Conservation (phyloP, 2,113 vertebrate genomes). For the Grammomys surdaster region DNA sequence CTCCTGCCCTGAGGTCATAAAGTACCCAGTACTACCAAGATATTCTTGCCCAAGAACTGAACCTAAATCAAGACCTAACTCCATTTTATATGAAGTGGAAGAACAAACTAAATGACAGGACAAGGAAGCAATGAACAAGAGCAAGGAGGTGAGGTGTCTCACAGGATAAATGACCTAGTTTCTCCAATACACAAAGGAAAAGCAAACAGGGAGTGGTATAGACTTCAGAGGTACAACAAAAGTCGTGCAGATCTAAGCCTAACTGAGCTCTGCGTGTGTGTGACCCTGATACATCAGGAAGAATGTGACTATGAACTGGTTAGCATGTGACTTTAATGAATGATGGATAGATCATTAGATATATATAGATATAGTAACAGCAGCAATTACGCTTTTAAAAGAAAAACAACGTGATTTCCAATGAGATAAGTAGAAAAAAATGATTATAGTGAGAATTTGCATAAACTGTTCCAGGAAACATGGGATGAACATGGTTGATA, state of each 20-base stretch:
- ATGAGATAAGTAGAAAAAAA: slow-evolving; percentile 14
- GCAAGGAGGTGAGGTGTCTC: background rate
- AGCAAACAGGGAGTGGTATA: background rate
- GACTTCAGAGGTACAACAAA: slow-evolving; percentile 2
- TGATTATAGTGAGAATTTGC: background rate
- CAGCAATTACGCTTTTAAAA: background rate
- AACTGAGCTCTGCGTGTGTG: background rate
- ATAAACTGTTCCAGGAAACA: slow-evolving; percentile 20
- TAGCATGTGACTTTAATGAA: slow-evolving; percentile 39
- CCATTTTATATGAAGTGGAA: slow-evolving; percentile 14
- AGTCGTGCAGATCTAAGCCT: background rate
- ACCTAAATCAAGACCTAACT: background rate
- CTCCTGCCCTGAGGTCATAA: background rate
- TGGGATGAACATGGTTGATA: background rate
- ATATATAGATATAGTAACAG: slow-evolving; percentile 5
- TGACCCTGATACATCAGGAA: background rate
- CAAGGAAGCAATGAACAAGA: slow-evolving; percentile 32
- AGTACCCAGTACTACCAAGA: background rate
- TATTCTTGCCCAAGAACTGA: slow-evolving; percentile 34
- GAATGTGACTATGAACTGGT: background rate
- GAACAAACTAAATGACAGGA: background rate
- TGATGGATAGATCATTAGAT: background rate
- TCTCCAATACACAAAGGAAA: slow-evolving; percentile 10
- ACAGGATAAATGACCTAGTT: slow-evolving; percentile 1
- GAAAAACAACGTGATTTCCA: slow-evolving; percentile 18